Evolutionary conservation across 2,888 invertebrate species (phyloP).

Genomic region (Yponomeuta plumbellus): DNA sequence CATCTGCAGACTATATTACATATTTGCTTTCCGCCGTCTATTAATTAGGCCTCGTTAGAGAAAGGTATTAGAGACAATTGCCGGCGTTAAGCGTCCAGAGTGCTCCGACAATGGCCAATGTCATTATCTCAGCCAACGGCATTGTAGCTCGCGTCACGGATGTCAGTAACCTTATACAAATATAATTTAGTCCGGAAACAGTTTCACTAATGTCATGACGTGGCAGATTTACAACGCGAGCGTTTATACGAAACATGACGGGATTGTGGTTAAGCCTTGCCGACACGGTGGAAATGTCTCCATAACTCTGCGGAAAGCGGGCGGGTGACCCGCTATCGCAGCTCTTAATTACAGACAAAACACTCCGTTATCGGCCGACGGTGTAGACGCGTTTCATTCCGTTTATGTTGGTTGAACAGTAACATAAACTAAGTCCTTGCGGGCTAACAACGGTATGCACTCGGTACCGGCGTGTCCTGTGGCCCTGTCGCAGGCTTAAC

Average conservation of each 20-base stretch:
- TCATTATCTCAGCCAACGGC: constrained; percentile 6
- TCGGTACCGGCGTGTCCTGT: constrained; percentile 24
- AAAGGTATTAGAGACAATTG: neutral
- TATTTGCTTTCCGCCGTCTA: neutral
- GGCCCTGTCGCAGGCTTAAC: too few species aligned
- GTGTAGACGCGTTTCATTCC: constrained; percentile 55
- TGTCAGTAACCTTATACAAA: neutral
- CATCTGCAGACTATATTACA: neutral
- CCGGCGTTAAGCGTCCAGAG: neutral
- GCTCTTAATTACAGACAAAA: constrained; percentile 72
- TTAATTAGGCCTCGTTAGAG: constrained; percentile 11
- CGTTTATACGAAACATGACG: constrained; percentile 51
- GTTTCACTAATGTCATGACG: constrained; percentile 38
- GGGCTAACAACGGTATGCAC: constrained; percentile 46
- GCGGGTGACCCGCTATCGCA: constrained; percentile 51
- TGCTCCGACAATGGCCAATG: neutral
- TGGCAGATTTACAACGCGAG: constrained; percentile 45
- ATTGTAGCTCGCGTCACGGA: constrained; percentile 6
- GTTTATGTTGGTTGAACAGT: constrained; percentile 57
- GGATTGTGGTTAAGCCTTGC: constrained; percentile 47
- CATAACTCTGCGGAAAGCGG: constrained; percentile 53
- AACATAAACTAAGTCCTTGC: constrained; percentile 53
- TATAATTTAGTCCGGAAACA: constrained; percentile 35
- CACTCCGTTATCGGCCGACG: constrained; percentile 59
- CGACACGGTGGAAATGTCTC: constrained; percentile 54